Conservation (phyloP, 2,113 vertebrate species). For the Percina caprodes region DNA sequence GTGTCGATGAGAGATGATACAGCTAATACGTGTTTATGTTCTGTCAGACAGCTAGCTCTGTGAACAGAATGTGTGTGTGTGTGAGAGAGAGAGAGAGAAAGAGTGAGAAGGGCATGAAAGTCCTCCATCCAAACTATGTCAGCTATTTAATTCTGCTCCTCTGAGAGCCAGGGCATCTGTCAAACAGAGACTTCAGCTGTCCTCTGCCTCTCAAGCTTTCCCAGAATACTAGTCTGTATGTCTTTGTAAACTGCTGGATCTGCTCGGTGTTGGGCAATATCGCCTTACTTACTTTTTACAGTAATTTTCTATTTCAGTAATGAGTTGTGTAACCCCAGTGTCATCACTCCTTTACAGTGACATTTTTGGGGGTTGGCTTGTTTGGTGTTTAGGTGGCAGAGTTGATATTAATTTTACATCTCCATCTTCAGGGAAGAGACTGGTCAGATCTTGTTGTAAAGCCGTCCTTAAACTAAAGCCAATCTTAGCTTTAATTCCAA, state of each 20-base stretch:
- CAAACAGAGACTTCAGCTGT: constrained; percentile 73
- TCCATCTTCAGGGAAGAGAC: not conserved
- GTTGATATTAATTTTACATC: not conserved
- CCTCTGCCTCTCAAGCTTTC: constrained; percentile 46
- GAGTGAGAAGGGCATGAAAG: constrained; percentile 60
- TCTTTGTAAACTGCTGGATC: not conserved
- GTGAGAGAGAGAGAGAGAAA: constrained; percentile 11
- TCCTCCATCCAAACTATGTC: constrained; percentile 69
- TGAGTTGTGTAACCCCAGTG: not conserved
- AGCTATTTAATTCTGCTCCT: constrained; percentile 60
- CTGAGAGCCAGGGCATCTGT: constrained; percentile 67
- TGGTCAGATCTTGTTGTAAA: too few species aligned
- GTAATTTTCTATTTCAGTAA: not conserved
- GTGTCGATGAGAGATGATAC: constrained; percentile 69
- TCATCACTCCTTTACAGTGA: not conserved
- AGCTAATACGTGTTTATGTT: constrained; percentile 74
- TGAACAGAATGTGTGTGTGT: constrained; percentile 18
- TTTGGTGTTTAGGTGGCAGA: not conserved
- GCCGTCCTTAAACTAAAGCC: too few species aligned
- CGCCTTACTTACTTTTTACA: not conserved
- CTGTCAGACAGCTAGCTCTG: constrained; percentile 54
- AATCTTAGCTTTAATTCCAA: too few species aligned
- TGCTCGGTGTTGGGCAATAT: constrained; percentile 24
- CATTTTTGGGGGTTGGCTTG: not conserved
- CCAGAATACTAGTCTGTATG: constrained; percentile 34